Conservation (phyloP, 92 coral and sea anemone genomes). For the Umimayanthus chanpuru region DNA sequence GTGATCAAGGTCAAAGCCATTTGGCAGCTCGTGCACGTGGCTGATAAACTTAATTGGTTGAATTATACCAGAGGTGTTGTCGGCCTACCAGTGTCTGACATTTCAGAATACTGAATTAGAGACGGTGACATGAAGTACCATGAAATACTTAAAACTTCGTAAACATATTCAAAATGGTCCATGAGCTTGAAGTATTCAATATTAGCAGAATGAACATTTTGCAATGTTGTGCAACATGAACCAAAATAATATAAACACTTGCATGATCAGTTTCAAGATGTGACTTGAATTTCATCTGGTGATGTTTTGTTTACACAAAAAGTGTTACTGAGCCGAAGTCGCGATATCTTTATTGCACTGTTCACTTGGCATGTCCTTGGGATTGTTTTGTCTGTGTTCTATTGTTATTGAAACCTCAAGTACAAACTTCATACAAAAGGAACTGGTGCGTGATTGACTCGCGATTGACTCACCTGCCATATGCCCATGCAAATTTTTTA, state of each 20-base stretch:
- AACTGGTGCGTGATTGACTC: too few species aligned
- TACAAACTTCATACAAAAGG: too few species aligned
- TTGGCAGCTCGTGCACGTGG: too few species aligned
- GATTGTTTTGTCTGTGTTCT: not conserved
- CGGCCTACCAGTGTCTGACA: not conserved
- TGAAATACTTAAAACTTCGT: constrained; percentile 11
- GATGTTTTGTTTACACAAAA: not conserved
- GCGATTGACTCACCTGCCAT: too few species aligned
- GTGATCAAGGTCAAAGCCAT: too few species aligned
- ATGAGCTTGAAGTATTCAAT: constrained; percentile 15
- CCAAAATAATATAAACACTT: constrained; percentile 10
- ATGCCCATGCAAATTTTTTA: too few species aligned
- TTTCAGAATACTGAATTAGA: not conserved
- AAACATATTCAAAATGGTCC: not conserved
- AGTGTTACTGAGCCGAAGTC: too few species aligned
- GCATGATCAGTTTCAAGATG: not conserved
- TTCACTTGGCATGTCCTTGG: constrained; percentile 17
- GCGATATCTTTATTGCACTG: not conserved
- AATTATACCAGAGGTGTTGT: too few species aligned
- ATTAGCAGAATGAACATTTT: constrained; percentile 17
- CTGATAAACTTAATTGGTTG: too few species aligned
- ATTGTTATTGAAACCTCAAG: too few species aligned
- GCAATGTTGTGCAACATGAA: not conserved
- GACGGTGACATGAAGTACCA: not conserved
- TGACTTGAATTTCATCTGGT: constrained; percentile 14